A percentile compares a stretch with the other conserved stretches of the same genome.
Evolutionary conservation across 1,140 invertebrate genomes (phyloP).

Genomic region (Archivesica marissinica): DNA sequence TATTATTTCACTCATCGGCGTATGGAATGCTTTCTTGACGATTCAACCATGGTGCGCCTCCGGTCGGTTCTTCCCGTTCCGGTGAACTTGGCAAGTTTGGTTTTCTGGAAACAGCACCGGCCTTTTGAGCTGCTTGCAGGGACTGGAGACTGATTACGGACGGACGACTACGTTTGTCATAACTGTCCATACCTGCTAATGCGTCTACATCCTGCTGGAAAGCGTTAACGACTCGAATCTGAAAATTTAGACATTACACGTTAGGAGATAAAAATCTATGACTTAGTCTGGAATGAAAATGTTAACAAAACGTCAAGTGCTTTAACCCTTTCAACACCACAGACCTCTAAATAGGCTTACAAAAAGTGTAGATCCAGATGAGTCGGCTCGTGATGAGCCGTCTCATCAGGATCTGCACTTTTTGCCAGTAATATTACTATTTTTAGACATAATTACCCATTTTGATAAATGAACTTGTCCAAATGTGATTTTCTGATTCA

Average conservation of each 20-base stretch:
- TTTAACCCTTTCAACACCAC: no score
- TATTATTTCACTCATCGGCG: slow-evolving; percentile 76
- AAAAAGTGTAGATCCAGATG: no score
- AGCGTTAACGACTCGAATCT: slow-evolving; percentile 99
- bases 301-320: no score
- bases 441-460: no score
- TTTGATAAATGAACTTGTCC: no score
- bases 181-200: slow-evolving; percentile 87
- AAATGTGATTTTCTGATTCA: no score
- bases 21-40: slow-evolving; percentile 82
- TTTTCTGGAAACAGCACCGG: slow-evolving; percentile 74
- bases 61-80: slow-evolving; percentile 74
- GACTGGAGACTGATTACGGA: slow-evolving; percentile 83
- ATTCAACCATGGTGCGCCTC: slow-evolving; percentile 73
- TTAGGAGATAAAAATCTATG: no score
- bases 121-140: slow-evolving; percentile 73
- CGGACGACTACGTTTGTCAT: slow-evolving; percentile 87
- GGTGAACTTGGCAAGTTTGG: slow-evolving; percentile 80
- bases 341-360: no score
- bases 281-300: no score
- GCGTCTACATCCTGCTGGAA: slow-evolving; percentile 99
- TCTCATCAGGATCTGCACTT: no score
- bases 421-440: no score
- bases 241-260: slow-evolving; percentile 86
- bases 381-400: no score